phyloP scores from a whole-genome alignment of 2,113 vertebrate species.

The Thryonomys swinderianus region DNA sequence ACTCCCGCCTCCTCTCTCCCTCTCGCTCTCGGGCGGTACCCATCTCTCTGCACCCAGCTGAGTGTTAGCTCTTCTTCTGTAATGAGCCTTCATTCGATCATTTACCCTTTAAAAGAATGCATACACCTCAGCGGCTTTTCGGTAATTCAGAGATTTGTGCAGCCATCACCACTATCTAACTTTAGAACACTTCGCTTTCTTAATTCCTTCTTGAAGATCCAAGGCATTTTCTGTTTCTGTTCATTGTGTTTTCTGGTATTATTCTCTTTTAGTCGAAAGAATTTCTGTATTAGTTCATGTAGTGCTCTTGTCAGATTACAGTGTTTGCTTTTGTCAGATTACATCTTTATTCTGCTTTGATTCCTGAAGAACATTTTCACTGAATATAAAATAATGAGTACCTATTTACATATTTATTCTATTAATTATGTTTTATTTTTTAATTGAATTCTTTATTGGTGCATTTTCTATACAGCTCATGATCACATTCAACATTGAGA shows the following conservation, averaged over 20 bases:
- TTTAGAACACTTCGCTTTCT: neutral
- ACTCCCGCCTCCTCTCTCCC: neutral
- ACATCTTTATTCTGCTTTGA: slow-evolving; percentile 39
- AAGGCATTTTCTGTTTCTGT: too few species aligned
- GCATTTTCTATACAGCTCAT: too few species aligned
- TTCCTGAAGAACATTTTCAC: neutral
- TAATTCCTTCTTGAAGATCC: neutral
- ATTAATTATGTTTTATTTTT: neutral
- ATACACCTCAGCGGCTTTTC: neutral
- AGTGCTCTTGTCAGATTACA: neutral
- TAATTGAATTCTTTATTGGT: too few species aligned
- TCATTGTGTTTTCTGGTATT: neutral
- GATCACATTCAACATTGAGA: too few species aligned
- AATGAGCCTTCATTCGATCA: neutral
- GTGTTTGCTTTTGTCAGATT: neutral
- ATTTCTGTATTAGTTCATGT: neutral
- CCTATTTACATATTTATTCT: neutral
- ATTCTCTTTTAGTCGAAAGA: neutral
- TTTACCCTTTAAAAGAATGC: neutral
- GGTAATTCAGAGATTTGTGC: too few species aligned
- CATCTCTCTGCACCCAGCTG: too few species aligned
- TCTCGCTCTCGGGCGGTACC: neutral
- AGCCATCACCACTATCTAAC: neutral
- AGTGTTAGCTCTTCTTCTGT: neutral
- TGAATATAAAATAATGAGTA: neutral